Percentiles rank a stretch among this genome's conserved stretches.
Conservation (phyloP, 2,888 invertebrate genomes). For the Acrocyrtus sp. region DNA sequence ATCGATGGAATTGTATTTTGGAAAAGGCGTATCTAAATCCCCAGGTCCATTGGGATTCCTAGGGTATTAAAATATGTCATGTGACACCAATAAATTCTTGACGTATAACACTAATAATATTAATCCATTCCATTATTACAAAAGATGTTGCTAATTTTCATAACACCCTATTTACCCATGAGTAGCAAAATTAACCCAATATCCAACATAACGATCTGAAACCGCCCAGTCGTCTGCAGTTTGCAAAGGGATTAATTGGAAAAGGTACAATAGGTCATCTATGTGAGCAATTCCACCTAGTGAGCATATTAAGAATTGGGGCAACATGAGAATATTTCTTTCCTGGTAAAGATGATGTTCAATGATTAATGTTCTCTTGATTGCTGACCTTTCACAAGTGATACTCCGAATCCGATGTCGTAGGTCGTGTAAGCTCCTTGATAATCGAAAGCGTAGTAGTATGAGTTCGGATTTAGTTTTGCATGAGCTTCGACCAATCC, state of each 20-base stretch:
- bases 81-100: neutral
- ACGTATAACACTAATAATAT: slow-evolving; percentile 1
- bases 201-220: slow-evolving; percentile 28
- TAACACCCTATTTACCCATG: slow-evolving; percentile 42
- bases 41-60: slow-evolving; percentile 51
- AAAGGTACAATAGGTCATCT: slow-evolving; percentile 36
- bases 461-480: slow-evolving; percentile 49
- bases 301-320: neutral
- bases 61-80: no score
- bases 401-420: slow-evolving; percentile 22
- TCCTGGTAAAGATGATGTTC: no score
- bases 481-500: slow-evolving; percentile 50
- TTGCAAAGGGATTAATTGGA: slow-evolving; percentile 31
- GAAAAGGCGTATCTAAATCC: slow-evolving; percentile 29
- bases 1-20: slow-evolving; percentile 27
- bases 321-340: neutral
- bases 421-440: slow-evolving; percentile 49
- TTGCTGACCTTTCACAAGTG: slow-evolving; percentile 19
- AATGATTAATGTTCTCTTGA: no score
- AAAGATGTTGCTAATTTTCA: neutral
- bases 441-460: slow-evolving; percentile 56
- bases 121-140: neutral
- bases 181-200: slow-evolving; percentile 48
- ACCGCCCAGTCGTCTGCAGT: slow-evolving; percentile 24
- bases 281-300: slow-evolving; percentile 34